Evolutionary conservation across 2,113 vertebrate species (phyloP).

Genomic region (Seriola dumerili): DNA sequence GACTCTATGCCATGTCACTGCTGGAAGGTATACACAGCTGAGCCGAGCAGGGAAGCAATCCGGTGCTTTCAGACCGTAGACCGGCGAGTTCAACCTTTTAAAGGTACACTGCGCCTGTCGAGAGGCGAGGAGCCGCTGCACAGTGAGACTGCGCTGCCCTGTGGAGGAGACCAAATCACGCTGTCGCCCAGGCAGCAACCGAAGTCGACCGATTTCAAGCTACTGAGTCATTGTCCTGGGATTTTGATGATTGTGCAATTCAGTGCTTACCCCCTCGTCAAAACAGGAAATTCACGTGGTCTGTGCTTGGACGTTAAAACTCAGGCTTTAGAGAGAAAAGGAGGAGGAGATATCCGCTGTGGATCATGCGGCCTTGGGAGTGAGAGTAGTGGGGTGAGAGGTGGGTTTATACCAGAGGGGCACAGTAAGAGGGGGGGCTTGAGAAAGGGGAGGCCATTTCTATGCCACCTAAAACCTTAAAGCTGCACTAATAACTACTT

Average conservation of each 20-base stretch:
- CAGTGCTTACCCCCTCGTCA: not conserved
- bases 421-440: not conserved
- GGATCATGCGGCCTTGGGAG: not conserved
- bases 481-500: too few relatives aligned
- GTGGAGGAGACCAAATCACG: conserved; percentile 21
- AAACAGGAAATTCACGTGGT: conserved; percentile 70
- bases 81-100: conserved; percentile 77
- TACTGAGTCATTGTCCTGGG: conserved; percentile 54
- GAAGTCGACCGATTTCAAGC: not conserved
- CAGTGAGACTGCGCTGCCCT: conserved; percentile 47
- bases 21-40: conserved; percentile 51
- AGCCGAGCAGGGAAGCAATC: conserved; percentile 49
- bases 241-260: conserved; percentile 65
- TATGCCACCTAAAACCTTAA: too few relatives aligned
- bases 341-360: conserved; percentile 13
- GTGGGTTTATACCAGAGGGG: not conserved
- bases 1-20: conserved; percentile 74
- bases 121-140: not conserved
- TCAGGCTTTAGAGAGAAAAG: conserved; percentile 5
- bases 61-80: conserved; percentile 4
- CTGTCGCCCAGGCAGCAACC: not conserved
- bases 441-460: too few relatives aligned
- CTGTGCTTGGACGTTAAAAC: conserved; percentile 4
- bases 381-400: not conserved
- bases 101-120: conserved; percentile 67